Evolutionary conservation across 2,888 invertebrate genomes (phyloP), one percentile per base, ranked within the genome.

Genomic region (Lepidochrysops patricia): DNA sequence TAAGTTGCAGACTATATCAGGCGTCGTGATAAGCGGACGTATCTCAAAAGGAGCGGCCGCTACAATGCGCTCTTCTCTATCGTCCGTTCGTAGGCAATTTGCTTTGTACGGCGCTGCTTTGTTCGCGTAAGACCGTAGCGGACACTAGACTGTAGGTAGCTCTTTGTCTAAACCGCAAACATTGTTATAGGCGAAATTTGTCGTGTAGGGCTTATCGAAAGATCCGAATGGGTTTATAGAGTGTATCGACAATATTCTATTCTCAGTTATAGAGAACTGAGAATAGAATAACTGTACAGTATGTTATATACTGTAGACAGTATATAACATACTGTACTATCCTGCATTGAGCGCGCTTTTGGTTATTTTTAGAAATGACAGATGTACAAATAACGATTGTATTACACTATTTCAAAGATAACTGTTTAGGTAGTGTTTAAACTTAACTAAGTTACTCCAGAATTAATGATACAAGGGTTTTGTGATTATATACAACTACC

Each of bases 101-200:
- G 73, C 77, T 82, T 82, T 82, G 80, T 80, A 74, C 73, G 74
- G 73, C 73, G 74, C 73, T 76, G 73, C 71, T 73, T 72, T 71
- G 71, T 70, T 67, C 72, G 68, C 65, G 58, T 32, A 57, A 60
- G 37, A 57, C 56, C 56, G 56, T 60, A 64, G 60, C 57, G 60
- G 52, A 56, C 50, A 29, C 27, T 49, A 60, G 49, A 56, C 56
- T 57, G 63, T 58, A 43, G 57, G 60, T 57, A 64, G 56, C 54
- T 27, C 66, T 62, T 65, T 70, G 54, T 49, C 49, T 58, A 2
- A 61, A 49, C 57, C 56, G 60, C 61, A 62, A 63, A 63, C 59
- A 62, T 50, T 50, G 50, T 50, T 50, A 50, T 26, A 50, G n/a
- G n/a, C 50, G n/a, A 25, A 50, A 50, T 50, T 50, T 13, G 50